These are phyloP conservation scores for Urosaurus nigricauda DNA, from an alignment of 2,797 vertebrate genomes.

Conservation along the genomic window DNA sequence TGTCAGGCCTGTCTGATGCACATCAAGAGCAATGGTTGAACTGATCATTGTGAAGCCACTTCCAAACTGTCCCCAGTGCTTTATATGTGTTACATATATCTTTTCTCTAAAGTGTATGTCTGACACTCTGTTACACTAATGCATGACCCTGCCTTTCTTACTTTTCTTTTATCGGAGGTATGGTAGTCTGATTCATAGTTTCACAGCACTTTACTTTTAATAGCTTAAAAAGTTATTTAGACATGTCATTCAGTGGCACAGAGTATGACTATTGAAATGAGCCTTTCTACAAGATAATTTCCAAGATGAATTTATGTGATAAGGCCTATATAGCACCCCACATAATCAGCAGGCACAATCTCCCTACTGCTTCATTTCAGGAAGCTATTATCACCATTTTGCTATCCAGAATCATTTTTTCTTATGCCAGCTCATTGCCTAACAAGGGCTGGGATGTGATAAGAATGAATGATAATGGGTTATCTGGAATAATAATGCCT, in stretches of 20 bases:
- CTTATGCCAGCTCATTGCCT: slow-evolving; percentile 5
- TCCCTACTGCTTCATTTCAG: neutral
- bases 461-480: slow-evolving; percentile 2
- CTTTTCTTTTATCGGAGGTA: neutral
- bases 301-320: neutral
- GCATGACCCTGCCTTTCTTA: neutral
- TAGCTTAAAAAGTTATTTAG: neutral
- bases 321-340: neutral
- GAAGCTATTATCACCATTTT: slow-evolving; percentile 2
- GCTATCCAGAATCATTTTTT: slow-evolving; percentile 20
- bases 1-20: too few species aligned
- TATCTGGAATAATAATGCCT: neutral
- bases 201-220: neutral
- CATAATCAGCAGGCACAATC: slow-evolving; percentile 13
- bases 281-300: slow-evolving; percentile 7
- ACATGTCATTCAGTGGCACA: neutral
- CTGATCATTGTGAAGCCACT: neutral
- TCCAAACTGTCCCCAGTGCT: neutral
- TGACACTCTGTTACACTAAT: neutral
- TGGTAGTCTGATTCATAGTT: neutral
- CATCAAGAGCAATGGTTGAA: neutral
- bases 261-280: neutral
- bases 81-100: too few species aligned
- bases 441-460: neutral
- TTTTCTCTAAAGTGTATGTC: too few species aligned